Conservation (phyloP, 2,888 invertebrate genomes). For the Ophion ellenae region DNA sequence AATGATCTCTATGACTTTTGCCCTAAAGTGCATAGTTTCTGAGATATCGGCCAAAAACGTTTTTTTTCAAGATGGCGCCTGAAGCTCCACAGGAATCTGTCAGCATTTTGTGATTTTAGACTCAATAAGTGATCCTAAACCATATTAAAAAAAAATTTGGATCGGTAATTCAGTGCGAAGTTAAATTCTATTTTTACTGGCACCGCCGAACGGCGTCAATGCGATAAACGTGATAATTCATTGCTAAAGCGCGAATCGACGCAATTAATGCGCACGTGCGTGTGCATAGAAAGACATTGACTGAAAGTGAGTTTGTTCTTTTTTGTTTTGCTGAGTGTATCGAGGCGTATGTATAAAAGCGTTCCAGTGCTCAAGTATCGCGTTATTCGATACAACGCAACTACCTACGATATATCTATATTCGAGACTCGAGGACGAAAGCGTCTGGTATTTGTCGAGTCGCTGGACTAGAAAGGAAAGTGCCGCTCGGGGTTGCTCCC, state of each 20-base stretch:
- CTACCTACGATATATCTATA: slow-evolving; percentile 14
- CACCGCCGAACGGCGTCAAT: background rate
- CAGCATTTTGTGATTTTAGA: no score
- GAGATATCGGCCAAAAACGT: no score
- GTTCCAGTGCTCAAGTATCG: slow-evolving; percentile 33
- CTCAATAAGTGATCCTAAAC: no score
- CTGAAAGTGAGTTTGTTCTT: slow-evolving; percentile 18
- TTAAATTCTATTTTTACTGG: no score
- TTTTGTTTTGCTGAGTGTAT: slow-evolving; percentile 10
- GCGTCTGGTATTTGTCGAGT: slow-evolving; percentile 9
- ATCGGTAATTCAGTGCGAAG: no score
- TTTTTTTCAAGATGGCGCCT: no score
- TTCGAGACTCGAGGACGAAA: slow-evolving; percentile 10
- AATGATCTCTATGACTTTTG: no score
- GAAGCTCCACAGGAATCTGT: no score
- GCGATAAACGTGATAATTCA: slow-evolving; percentile 29
- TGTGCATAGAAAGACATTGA: slow-evolving; percentile 10
- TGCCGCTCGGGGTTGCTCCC: background rate
- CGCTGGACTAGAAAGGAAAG: slow-evolving; percentile 36
- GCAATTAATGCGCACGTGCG: background rate
- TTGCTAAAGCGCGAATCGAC: slow-evolving; percentile 42
- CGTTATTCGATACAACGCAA: slow-evolving; percentile 24
- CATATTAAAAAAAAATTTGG: no score
- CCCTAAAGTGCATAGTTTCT: no score
- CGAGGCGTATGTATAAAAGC: slow-evolving; percentile 6